Evolutionary conservation across 1,140 invertebrate species (phyloP), one percentile per base, ranked within the genome.

Genomic region (Drosophila subpulchrella): DNA sequence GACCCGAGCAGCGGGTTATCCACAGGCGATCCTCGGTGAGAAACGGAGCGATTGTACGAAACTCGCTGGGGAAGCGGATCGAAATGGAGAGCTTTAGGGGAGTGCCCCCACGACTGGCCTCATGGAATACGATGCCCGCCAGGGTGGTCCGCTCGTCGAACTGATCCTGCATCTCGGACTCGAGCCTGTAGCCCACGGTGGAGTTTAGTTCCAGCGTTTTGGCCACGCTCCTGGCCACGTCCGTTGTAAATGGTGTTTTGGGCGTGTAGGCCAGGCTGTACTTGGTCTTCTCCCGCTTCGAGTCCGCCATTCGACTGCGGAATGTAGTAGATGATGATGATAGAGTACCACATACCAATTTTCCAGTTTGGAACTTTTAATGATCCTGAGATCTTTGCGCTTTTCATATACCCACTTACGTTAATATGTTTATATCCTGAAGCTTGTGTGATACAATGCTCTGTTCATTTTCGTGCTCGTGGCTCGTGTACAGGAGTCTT

Each of bases 31-130:
- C 81, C 42, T 84, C 85, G 34, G 81, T 84, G 0, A 75, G 58
- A 15, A 75, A 81, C 0, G 84, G 62, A 7, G 30, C 61, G 4
- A 89, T 15, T 0, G 84, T 83, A 8, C 88, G 86, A 42, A 90
- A 83, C 34, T 90, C 82, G 20, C 76, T 81, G 34, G 86, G 82
- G 13, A 91, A 90, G 0, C 82, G 79, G 54, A 90, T 90, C 1
- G 66, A 44, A 11, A 89, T 4, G 6, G 70, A 61, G n/a, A 89
- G 62, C 1, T 12, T 7, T 5, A 48, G 27, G 0, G 84, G 84
- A 32, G 48, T 27, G 0, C 15, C 30, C 0, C 41, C 51, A 0
- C 20, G 10, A 2, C 58, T 5, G 0, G 39, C 3, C 0, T 47
- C 32, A 0, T 66, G 41, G 34, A 78, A 89, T 7, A 75, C 44